These are phyloP conservation scores for Tauraco erythrolophus DNA, from an alignment of 2,113 vertebrate species.

Conservation along the genomic window DNA sequence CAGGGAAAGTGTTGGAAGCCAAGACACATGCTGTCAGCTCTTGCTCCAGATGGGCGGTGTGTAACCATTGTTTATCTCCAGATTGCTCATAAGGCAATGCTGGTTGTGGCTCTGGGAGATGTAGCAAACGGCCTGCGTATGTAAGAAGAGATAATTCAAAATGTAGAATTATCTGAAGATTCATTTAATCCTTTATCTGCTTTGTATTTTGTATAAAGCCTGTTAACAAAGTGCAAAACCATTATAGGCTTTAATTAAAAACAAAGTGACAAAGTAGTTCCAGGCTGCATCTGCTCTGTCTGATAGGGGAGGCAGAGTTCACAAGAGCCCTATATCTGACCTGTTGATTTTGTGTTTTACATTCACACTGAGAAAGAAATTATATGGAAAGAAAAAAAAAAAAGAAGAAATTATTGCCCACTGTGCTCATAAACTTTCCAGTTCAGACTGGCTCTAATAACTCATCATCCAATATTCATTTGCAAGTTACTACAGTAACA, in stretches of 20 bases:
- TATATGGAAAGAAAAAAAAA: not conserved
- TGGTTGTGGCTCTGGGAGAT: not conserved
- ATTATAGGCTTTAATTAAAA: slow-evolving; percentile 36
- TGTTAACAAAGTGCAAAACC: slow-evolving; percentile 7
- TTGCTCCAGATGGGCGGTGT: not conserved
- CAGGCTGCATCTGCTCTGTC: slow-evolving; percentile 5
- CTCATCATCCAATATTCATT: slow-evolving; percentile 67
- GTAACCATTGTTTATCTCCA: not conserved
- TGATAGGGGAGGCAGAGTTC: slow-evolving; percentile 15
- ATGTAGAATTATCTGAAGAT: not conserved
- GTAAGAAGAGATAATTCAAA: slow-evolving; percentile 1
- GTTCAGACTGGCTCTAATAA: slow-evolving; percentile 53
- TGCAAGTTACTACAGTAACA: slow-evolving; percentile 69
- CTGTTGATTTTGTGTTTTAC: slow-evolving; percentile 20
- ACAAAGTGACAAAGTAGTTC: not conserved
- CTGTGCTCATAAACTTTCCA: slow-evolving; percentile 52
- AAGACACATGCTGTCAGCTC: not conserved
- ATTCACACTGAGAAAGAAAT: not conserved
- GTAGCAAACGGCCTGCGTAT: not conserved
- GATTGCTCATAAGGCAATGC: not conserved
- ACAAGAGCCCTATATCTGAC: not conserved
- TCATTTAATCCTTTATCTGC: not conserved
- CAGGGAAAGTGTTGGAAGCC: not conserved
- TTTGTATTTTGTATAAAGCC: slow-evolving; percentile 1
- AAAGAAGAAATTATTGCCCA: slow-evolving; percentile 8